phyloP scores from a whole-genome alignment of 2,888 invertebrate species.

The Trichopria drosophilae region DNA sequence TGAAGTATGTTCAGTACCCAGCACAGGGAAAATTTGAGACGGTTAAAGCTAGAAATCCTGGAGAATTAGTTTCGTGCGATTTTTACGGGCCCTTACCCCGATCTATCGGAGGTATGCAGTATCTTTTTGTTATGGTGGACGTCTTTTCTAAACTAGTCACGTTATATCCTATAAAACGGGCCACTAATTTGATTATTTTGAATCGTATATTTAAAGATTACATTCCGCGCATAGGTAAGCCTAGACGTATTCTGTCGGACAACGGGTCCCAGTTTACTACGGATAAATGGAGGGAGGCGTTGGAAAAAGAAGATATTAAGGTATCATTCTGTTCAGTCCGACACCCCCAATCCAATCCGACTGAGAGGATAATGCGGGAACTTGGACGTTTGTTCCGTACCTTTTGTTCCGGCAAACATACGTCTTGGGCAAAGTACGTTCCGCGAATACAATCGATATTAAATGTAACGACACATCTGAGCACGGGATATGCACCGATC shows the following conservation, averaged over 20 bases:
- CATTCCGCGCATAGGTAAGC: background rate
- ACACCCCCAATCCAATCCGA: slow-evolving; percentile 30
- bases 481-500: background rate
- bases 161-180: background rate
- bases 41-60: background rate
- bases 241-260: background rate
- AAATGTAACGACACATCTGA: background rate
- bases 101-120: background rate
- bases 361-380: slow-evolving; percentile 39
- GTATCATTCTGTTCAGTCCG: slow-evolving; percentile 3
- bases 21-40: background rate
- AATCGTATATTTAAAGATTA: background rate
- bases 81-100: background rate
- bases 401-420: slow-evolving; percentile 20
- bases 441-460: background rate
- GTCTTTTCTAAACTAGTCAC: background rate
- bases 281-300: background rate
- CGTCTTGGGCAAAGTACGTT: slow-evolving; percentile 1
- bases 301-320: background rate
- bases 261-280: slow-evolving; percentile 34
- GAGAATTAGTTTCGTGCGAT: background rate
- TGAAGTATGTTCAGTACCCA: background rate
- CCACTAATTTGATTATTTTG: slow-evolving; percentile 22
- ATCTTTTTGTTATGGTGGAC: background rate
- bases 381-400: slow-evolving; percentile 28